These are phyloP conservation scores for Orchesella flavescens DNA, from an alignment of 2,888 invertebrate species.

Conservation along the genomic window DNA sequence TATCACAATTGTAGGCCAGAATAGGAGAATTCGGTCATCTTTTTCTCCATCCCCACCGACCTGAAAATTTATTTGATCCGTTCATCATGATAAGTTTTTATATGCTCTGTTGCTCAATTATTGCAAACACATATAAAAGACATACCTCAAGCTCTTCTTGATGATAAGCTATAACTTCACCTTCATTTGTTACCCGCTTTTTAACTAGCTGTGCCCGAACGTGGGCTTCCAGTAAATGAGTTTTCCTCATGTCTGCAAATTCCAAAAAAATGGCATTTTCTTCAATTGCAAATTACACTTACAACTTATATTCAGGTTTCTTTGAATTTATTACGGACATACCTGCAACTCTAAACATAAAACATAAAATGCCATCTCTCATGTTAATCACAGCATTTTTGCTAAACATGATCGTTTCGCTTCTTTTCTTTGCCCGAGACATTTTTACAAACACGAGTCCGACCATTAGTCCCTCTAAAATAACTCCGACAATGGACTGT, in stretches of 20 bases:
- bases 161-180: conserved; percentile 67
- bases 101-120: neutral
- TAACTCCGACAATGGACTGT: conserved; percentile 68
- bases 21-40: conserved; percentile 87
- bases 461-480: conserved; percentile 75
- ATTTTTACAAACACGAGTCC: conserved; percentile 88
- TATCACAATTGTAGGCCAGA: conserved; percentile 97
- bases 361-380: conserved; percentile 86
- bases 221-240: conserved; percentile 70
- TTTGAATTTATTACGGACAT: too few relatives aligned
- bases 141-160: conserved; percentile 66
- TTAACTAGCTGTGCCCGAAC: conserved; percentile 67
- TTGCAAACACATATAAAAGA: neutral
- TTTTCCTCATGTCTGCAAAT: conserved; percentile 67
- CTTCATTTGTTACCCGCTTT: conserved; percentile 67
- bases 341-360: conserved; percentile 95
- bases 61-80: conserved; percentile 16
- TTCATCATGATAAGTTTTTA: neutral
- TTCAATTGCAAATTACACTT: neutral
- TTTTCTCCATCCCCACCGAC: conserved; percentile 71
- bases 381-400: conserved; percentile 89
- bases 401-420: conserved; percentile 85
- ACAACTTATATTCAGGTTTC: neutral
- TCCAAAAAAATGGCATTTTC: conserved; percentile 1
- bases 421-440: conserved; percentile 93